A percentile compares a stretch with the other conserved stretches of the same genome.
Evolutionary conservation across 2,888 invertebrate genomes (phyloP).

Genomic region (Steinernema hermaphroditum): DNA sequence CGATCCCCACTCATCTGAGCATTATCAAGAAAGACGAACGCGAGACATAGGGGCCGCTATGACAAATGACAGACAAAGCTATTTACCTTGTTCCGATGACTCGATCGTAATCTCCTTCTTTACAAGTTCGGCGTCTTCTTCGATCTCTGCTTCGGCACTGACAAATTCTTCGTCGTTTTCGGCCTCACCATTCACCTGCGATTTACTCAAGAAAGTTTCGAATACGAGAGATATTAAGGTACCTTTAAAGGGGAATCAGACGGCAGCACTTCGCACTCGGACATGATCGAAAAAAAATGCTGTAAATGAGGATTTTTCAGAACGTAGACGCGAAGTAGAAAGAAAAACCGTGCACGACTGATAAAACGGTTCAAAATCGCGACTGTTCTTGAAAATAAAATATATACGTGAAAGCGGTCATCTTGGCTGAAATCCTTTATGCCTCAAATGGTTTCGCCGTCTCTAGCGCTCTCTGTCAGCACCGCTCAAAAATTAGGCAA

Average conservation of each 20-base stretch:
- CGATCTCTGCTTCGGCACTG: conserved; percentile 45
- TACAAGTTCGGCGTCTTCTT: conserved; percentile 47
- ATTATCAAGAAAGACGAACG: conserved; percentile 31
- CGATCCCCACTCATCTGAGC: conserved; percentile 5
- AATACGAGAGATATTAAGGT: no score
- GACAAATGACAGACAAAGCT: conserved; percentile 38
- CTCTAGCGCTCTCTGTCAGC: no score
- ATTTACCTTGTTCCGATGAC: conserved; percentile 37
- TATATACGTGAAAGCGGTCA: no score
- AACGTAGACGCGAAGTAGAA: no score
- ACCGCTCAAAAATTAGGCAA: no score
- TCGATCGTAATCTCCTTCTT: conserved; percentile 44
- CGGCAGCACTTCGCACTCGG: conserved; percentile 27
- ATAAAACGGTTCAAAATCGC: not conserved
- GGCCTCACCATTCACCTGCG: conserved; percentile 36
- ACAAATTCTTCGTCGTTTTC: conserved; percentile 51
- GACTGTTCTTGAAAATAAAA: not conserved
- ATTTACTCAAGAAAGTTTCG: no score
- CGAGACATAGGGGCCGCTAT: not conserved
- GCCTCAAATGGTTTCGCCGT: no score
- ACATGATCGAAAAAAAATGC: conserved; percentile 28
- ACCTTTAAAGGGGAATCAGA: conserved; percentile 22
- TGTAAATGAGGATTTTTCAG: no score
- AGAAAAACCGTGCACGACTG: no score
- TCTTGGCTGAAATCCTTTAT: no score